phyloP scores from a whole-genome alignment of 2,113 vertebrate species.

The Leptosomus discolor region DNA sequence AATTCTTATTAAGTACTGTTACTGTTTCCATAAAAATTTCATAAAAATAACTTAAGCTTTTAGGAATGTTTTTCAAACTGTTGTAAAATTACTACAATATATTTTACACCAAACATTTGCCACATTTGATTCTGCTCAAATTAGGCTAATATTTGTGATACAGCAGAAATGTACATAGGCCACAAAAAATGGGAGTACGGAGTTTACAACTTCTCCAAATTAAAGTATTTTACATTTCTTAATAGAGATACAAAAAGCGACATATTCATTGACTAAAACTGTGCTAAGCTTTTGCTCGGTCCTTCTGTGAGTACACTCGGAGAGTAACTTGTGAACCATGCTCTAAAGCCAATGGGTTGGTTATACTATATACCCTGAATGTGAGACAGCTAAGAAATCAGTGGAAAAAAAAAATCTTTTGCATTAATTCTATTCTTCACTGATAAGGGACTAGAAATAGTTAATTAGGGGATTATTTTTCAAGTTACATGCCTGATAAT shows the following conservation, averaged over 20 bases:
- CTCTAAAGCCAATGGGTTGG: not conserved
- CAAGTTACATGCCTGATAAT: not conserved
- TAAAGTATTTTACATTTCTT: not conserved
- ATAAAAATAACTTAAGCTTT: not conserved
- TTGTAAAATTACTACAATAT: not conserved
- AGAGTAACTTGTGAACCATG: not conserved
- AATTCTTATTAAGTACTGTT: not conserved
- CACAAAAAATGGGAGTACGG: not conserved
- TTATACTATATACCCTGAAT: not conserved
- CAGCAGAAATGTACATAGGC: not conserved
- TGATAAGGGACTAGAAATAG: not conserved
- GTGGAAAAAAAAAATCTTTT: not conserved
- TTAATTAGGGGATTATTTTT: not conserved
- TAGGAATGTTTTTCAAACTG: not conserved
- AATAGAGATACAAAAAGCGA: not conserved
- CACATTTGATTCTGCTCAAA: not conserved
- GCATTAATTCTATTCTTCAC: not conserved
- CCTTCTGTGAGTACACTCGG: not conserved
- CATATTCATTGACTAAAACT: not conserved
- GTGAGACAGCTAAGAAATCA: not conserved
- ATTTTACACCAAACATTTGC: not conserved
- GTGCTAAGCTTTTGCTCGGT: not conserved
- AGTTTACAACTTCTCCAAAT: not conserved
- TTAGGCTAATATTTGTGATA: not conserved
- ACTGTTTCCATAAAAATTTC: not conserved